Evolutionary conservation across 53 echinoderm and acorn worm species (phyloP).

Genomic region (Henricia sp.): DNA sequence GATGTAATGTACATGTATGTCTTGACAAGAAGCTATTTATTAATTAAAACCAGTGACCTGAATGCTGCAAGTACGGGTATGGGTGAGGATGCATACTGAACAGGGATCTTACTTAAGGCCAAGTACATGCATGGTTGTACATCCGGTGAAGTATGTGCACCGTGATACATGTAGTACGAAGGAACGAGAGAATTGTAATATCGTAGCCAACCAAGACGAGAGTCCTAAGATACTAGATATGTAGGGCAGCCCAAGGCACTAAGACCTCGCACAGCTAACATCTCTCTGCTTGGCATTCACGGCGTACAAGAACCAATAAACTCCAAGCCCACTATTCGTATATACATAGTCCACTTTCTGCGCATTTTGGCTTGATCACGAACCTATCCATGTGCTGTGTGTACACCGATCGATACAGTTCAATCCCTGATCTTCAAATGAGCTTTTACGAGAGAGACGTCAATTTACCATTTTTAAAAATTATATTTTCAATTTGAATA

Average conservation of each 20-base stretch:
- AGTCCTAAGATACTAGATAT: not conserved
- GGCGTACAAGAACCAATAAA: not conserved
- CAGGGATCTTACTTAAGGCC: not conserved
- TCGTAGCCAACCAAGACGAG: not conserved
- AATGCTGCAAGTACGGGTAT: slow-evolving; percentile 1
- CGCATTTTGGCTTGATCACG: not conserved
- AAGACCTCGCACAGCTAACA: not conserved
- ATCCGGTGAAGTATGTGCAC: not conserved
- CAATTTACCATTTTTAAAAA: too few species aligned
- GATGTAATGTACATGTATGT: not conserved
- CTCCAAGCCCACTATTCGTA: not conserved
- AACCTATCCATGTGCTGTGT: too few species aligned
- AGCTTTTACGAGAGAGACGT: too few species aligned
- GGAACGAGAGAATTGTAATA: not conserved
- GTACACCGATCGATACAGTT: too few species aligned
- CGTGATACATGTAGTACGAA: too few species aligned
- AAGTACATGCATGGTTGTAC: not conserved
- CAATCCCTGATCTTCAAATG: too few species aligned
- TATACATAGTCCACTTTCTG: not conserved
- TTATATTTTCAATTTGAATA: too few species aligned
- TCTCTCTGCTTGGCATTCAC: slow-evolving; percentile 26
- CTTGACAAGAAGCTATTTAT: not conserved
- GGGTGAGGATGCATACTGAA: not conserved
- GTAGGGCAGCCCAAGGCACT: slow-evolving; percentile 21
- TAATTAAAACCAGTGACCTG: slow-evolving; percentile 56